These are phyloP conservation scores for Hydrozoanthus gracilis DNA, from an alignment of 92 coral and sea anemone species.

Conservation along the genomic window DNA sequence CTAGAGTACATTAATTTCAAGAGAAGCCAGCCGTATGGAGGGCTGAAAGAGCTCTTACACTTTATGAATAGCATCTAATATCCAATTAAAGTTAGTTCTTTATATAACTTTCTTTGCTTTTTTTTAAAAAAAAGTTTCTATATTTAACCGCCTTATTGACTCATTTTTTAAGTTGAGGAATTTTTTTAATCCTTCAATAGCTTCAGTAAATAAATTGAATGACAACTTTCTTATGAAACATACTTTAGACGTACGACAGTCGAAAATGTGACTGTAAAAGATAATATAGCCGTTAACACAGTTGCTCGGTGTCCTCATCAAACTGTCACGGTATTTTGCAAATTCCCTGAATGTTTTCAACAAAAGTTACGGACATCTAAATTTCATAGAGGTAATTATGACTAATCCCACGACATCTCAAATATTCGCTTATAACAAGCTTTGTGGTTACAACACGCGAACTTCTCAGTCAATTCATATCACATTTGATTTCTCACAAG, in stretches of 20 bases:
- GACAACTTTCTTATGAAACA: too few species aligned
- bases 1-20: too few species aligned
- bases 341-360: not conserved
- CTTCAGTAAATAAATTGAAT: too few species aligned
- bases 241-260: too few species aligned
- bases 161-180: not conserved
- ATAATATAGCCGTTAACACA: not conserved
- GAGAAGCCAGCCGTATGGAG: too few species aligned
- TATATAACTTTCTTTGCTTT: too few species aligned
- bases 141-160: not conserved
- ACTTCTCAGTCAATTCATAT: not conserved
- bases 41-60: too few species aligned
- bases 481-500: not conserved
- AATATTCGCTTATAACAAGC: not conserved
- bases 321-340: not conserved
- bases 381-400: not conserved
- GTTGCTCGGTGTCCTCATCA: too few species aligned
- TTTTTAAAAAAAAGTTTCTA: too few species aligned
- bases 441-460: not conserved
- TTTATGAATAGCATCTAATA: too few species aligned
- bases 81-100: too few species aligned
- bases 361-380: not conserved
- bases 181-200: too few species aligned
- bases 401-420: conserved; percentile 1
- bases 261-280: not conserved